Conservation (phyloP, 2,113 vertebrate genomes). For the Paralichthys olivaceus region DNA sequence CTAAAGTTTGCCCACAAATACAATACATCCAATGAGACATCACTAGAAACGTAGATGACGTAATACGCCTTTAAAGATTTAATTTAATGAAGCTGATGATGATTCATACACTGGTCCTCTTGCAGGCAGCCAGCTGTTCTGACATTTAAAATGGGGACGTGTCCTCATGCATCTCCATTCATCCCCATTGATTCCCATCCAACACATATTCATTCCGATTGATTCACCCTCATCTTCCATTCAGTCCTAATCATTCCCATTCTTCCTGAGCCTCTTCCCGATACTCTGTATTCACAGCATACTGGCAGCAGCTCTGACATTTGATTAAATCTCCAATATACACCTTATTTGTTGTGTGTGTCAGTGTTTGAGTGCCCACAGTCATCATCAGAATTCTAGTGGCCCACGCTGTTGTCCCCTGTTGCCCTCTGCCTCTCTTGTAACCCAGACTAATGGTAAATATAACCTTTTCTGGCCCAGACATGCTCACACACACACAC, state of each 20-base stretch:
- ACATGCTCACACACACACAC: slow-evolving; percentile 35
- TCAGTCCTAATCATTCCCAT: slow-evolving; percentile 28
- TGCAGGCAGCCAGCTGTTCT: neutral
- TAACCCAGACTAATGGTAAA: slow-evolving; percentile 74
- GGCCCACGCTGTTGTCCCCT: slow-evolving; percentile 35
- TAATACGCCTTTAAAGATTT: neutral
- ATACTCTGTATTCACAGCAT: slow-evolving; percentile 25
- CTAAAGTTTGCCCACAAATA: neutral
- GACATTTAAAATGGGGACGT: neutral
- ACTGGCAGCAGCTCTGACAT: slow-evolving; percentile 40
- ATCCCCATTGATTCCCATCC: slow-evolving; percentile 15
- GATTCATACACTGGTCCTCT: neutral
- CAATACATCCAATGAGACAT: neutral
- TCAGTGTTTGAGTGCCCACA: slow-evolving; percentile 7
- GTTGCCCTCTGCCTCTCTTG: slow-evolving; percentile 33
- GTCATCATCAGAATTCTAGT: slow-evolving; percentile 58
- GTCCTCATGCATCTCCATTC: slow-evolving; percentile 4
- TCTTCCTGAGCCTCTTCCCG: slow-evolving; percentile 4
- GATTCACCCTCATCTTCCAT: slow-evolving; percentile 20
- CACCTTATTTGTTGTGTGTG: slow-evolving; percentile 12
- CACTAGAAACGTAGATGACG: neutral
- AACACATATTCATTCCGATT: slow-evolving; percentile 29
- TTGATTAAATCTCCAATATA: slow-evolving; percentile 53
- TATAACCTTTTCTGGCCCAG: slow-evolving; percentile 74
- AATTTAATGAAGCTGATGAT: slow-evolving; percentile 3